Evolutionary conservation across 2,113 vertebrate species (phyloP).

Genomic region (Lepus europaeus): DNA sequence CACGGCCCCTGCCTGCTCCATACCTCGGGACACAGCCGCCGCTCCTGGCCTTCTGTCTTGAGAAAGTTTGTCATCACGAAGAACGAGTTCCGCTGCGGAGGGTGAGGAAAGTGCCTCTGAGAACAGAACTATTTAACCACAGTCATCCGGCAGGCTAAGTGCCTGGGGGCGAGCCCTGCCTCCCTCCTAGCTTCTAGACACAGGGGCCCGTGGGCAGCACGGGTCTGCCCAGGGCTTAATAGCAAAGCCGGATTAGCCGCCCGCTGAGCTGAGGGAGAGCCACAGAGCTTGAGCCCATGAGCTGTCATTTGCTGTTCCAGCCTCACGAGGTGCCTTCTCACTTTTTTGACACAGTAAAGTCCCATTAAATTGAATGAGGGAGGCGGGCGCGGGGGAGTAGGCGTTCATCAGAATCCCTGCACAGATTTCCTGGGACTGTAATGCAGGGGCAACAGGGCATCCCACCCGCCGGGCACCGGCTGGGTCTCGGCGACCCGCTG

Average conservation of each 20-base stretch:
- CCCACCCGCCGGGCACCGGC: background rate
- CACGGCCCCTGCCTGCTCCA: background rate
- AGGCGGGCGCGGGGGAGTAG: background rate
- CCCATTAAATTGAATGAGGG: slow-evolving; percentile 23
- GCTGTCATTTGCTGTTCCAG: slow-evolving; percentile 7
- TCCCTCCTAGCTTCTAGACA: slow-evolving; percentile 19
- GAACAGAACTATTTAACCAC: background rate
- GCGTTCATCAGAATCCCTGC: background rate
- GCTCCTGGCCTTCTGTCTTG: slow-evolving; percentile 73
- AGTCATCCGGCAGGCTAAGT: background rate
- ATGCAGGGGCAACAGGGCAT: slow-evolving; percentile 24
- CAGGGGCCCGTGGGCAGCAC: background rate
- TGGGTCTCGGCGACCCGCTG: background rate
- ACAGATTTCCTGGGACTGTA: background rate
- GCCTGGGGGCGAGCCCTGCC: background rate
- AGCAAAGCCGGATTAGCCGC: background rate
- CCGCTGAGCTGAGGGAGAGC: background rate
- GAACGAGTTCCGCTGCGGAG: slow-evolving; percentile 80
- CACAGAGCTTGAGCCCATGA: background rate
- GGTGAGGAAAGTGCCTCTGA: background rate
- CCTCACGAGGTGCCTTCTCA: slow-evolving; percentile 45
- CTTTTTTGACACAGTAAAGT: slow-evolving; percentile 43
- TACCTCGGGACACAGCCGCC: slow-evolving; percentile 72
- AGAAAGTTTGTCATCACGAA: slow-evolving; percentile 84
- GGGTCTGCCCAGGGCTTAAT: background rate